Evolutionary conservation across 2,113 vertebrate genomes (phyloP).

Genomic region (Brevimyrus niger): DNA sequence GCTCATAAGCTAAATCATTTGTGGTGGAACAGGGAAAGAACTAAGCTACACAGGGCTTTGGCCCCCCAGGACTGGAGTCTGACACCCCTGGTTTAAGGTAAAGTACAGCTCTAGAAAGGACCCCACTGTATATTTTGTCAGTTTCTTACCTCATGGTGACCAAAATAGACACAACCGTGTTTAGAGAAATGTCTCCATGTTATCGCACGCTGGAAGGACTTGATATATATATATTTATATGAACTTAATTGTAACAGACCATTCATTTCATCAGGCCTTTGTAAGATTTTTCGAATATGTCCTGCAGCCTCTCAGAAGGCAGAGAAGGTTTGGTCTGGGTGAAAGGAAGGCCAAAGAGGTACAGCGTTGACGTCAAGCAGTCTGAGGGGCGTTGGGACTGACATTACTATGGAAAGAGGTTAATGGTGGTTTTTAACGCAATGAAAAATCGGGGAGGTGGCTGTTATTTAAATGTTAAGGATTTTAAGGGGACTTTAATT

Average conservation of each 20-base stretch:
- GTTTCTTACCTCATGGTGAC: constrained; percentile 12
- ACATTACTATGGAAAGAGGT: background rate
- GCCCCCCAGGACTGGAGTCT: too few relatives aligned
- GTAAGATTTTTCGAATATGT: background rate
- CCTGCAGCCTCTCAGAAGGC: background rate
- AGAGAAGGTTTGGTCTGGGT: background rate
- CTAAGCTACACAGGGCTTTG: too few relatives aligned
- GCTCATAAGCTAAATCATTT: too few relatives aligned
- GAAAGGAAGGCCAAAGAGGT: background rate
- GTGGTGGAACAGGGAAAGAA: too few relatives aligned
- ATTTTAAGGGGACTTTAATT: background rate
- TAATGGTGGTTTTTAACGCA: background rate
- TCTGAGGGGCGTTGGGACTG: background rate
- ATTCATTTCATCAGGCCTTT: background rate
- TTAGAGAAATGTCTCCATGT: background rate
- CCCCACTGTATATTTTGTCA: background rate
- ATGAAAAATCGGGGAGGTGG: background rate
- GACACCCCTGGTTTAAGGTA: background rate
- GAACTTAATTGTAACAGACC: constrained; percentile 13
- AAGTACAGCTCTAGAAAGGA: background rate
- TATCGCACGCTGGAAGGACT: background rate
- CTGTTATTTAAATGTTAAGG: background rate
- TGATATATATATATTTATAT: constrained; percentile 6
- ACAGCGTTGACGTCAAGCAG: background rate
- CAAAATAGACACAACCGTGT: constrained; percentile 5